Percentiles rank a stretch among this genome's conserved stretches.
These are phyloP conservation scores for Drosophila bipectinata DNA, from an alignment of 1,140 invertebrate species.

Conservation along the genomic window DNA sequence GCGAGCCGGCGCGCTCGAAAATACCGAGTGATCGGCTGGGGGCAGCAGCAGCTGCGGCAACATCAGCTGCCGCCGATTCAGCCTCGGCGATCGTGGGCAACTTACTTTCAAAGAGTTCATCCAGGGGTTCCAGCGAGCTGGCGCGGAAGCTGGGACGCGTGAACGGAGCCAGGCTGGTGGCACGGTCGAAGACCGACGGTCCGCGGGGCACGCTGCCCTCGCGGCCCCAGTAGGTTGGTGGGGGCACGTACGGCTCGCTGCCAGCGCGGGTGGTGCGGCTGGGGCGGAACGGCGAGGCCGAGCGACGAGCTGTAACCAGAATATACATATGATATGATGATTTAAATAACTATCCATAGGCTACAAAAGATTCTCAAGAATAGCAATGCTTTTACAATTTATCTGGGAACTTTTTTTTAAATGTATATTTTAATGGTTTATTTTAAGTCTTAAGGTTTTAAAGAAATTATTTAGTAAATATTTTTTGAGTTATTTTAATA, in stretches of 20 bases:
- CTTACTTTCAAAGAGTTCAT: constrained; percentile 86
- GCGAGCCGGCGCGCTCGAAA: constrained; percentile 85
- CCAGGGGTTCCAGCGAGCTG: constrained; percentile 83
- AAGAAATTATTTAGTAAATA: too few species aligned
- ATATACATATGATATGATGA: background rate
- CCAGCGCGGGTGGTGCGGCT: constrained; percentile 64
- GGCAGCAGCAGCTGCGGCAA: constrained; percentile 11
- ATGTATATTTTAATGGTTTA: too few species aligned
- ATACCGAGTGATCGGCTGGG: constrained; percentile 78
- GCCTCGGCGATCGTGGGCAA: constrained; percentile 75
- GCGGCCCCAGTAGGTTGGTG: constrained; percentile 72
- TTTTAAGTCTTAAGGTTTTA: too few species aligned
- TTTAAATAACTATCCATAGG: constrained; percentile 6
- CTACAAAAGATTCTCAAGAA: background rate
- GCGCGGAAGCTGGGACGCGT: constrained; percentile 82
- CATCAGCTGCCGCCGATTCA: constrained; percentile 44
- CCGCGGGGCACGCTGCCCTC: constrained; percentile 74
- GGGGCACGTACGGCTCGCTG: constrained; percentile 79
- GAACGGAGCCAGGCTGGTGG: constrained; percentile 80
- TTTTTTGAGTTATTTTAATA: too few species aligned
- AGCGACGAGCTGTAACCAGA: constrained; percentile 68
- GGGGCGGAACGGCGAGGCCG: constrained; percentile 72
- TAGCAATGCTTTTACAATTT: too few species aligned
- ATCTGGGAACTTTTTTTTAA: too few species aligned
- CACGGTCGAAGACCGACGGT: constrained; percentile 78